Conservation (phyloP, 2,888 invertebrate species). For the Ennomos quercinarius region DNA sequence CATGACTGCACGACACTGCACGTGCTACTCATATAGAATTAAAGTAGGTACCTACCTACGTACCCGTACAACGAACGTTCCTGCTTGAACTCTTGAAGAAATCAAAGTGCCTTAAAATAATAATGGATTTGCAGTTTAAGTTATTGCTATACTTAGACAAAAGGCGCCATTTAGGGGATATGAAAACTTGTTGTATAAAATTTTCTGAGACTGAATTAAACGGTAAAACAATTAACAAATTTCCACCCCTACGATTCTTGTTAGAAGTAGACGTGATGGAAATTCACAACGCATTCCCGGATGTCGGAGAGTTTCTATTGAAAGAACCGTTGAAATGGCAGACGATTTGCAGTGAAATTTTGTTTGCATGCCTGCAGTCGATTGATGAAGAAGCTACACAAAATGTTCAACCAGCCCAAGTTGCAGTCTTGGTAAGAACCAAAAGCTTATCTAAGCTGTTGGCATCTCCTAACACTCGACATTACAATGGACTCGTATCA, state of each 20-base stretch:
- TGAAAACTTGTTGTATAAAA: conserved; percentile 58
- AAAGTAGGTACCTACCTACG: too few relatives aligned
- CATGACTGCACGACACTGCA: too few relatives aligned
- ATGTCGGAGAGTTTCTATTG: conserved; percentile 59
- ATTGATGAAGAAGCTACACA: conserved; percentile 47
- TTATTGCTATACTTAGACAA: conserved; percentile 72
- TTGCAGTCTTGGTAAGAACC: conserved; percentile 61
- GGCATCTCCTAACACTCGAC: conserved; percentile 44
- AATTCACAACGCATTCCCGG: conserved; percentile 59
- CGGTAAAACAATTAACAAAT: conserved; percentile 59
- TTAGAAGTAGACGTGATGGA: conserved; percentile 71
- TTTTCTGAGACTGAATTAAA: conserved; percentile 56
- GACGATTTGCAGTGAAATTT: conserved; percentile 61
- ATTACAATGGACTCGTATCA: conserved; percentile 57
- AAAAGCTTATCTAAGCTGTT: conserved; percentile 57
- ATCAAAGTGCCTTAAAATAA: background rate
- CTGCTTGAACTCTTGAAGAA: too few relatives aligned
- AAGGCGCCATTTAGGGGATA: conserved; percentile 58
- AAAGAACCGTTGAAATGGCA: conserved; percentile 68
- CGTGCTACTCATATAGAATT: too few relatives aligned
- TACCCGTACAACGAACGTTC: too few relatives aligned
- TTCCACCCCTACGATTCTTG: conserved; percentile 66
- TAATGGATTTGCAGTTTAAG: conserved; percentile 61
- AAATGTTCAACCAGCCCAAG: conserved; percentile 57
- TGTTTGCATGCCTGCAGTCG: conserved; percentile 65